Evolutionary conservation across 2,113 vertebrate species (phyloP), one percentile per base, ranked within the genome.

Genomic region (Pseudorectes ferrugineus): DNA sequence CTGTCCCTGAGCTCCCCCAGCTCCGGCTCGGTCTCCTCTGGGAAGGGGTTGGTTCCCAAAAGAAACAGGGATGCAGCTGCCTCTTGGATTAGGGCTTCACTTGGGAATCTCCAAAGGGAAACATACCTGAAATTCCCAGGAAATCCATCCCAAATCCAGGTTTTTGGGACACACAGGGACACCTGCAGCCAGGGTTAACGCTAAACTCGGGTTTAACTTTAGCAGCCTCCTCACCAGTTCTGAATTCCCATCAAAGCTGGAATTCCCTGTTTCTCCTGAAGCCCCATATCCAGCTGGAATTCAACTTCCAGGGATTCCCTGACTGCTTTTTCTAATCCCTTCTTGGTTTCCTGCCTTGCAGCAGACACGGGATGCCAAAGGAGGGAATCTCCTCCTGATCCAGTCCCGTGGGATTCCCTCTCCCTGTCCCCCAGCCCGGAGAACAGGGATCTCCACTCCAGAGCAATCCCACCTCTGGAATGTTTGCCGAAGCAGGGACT

Each of bases 381-480:
- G 35, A 49, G 23, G 6, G 17, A 29, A 68, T 2, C 23, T 11
- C 18, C 5, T 12, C 43, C 45, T 5, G 15, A 7, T 10, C n/a
- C 23, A 1, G 24, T 3, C 36, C 40, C 23, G 1, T 3, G 52
- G 31, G 2, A 38, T 33, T 43, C n/a, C n/a, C 38, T 2, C 4
- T 14, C 55, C 11, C 31, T 8, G 3, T 7, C 21, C 38, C 71
- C 45, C 25, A 5, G 14, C 2, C 14, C 0, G 1, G 17, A 59
- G n/a, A 24, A 12, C 21, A 2, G 6, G 14, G 71, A 33, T 31
- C 51, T 11, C 6, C 13, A 0, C 38, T 9, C 58, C 57, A 9
- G 17, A 0, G 13, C 33, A 11, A 57, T 15, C 31, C 49, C 63
- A 24, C 1, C 18, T 9, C 51, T 26, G 82, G 68, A 38, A 65